Percentiles rank a stretch among this genome's conserved stretches.
Evolutionary conservation across 2,797 vertebrate genomes (phyloP).

Genomic region (Acrossocheilus fasciatus): DNA sequence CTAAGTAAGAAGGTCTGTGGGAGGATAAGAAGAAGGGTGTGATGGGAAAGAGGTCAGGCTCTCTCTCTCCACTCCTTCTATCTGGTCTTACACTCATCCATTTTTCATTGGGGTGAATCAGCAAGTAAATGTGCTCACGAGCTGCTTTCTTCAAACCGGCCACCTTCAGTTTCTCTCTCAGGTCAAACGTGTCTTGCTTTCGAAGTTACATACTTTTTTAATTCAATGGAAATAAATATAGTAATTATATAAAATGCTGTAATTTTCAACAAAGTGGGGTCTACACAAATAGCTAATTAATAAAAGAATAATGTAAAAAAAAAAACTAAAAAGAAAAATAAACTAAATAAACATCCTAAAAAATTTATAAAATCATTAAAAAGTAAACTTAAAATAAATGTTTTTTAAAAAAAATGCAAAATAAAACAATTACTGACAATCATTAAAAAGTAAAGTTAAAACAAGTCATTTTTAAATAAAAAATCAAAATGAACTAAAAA

Average conservation of each 20-base stretch:
- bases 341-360: neutral
- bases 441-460: neutral
- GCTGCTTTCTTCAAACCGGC: neutral
- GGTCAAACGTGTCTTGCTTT: neutral
- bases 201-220: neutral
- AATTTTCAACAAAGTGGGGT: neutral
- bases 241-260: neutral
- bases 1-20: neutral
- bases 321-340: no score
- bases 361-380: neutral
- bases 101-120: constrained; percentile 79
- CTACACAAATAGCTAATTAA: neutral
- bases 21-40: constrained; percentile 8
- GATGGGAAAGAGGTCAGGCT: constrained; percentile 27
- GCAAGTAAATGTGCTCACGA: constrained; percentile 73
- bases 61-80: constrained; percentile 63
- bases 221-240: neutral
- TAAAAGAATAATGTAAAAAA: no score
- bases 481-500: neutral
- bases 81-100: constrained; percentile 75
- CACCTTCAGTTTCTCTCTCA: constrained; percentile 41
- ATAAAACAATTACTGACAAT: neutral
- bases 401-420: neutral
- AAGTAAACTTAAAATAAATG: neutral
- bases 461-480: neutral